Base-by-base conservation (phyloP, 2,888 invertebrate genomes). In the Podabrus alpinus region DNA sequence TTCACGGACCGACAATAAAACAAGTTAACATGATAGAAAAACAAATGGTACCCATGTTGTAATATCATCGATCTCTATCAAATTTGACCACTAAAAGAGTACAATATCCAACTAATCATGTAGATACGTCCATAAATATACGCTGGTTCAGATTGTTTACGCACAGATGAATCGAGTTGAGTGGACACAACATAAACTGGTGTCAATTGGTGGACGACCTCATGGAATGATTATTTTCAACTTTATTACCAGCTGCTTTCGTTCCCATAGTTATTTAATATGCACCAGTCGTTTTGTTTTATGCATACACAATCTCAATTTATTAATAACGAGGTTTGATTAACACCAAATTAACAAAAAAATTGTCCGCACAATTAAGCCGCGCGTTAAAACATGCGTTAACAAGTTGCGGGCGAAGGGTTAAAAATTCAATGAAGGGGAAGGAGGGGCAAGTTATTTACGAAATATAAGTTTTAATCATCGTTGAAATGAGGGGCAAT, bases 131-230 rank as follows among this genome's bases (percentile, higher is more conserved):
- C 75, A 68, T 68, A 75, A 75, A 75, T 72, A 75, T 66, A 66
- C 70, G 72, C 61, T 69, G 72, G 75, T 75, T 60, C 68, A 70
- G 75, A 75, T 75, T 75, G 75, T 75, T 75, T 75, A 75, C 75
- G 72, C 70, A 75, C 71, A 72, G 69, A 75, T 70, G 72, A 69
- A 75, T 72, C 67, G 71, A 74, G 74, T 71, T 68, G 75, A 77
- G 77, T 77, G 74, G 73, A 74, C 76, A 74, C 71, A 75, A 77
- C 72, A 74, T 74, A 73, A 78, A 79, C 76, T 78, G 74, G 75
- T 77, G 79, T 79, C 79, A 78, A 79, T 79, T 79, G 77, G 69
- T 72, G 74, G 45, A 60, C 76, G 79, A 76, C 76, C 78, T 67
- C 70, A 45, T 72, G 72, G 72, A 71, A 73, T 72, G 70, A 76